Base-by-base conservation (phyloP, 2,797 vertebrate species). In the Spinus olivaceus region DNA sequence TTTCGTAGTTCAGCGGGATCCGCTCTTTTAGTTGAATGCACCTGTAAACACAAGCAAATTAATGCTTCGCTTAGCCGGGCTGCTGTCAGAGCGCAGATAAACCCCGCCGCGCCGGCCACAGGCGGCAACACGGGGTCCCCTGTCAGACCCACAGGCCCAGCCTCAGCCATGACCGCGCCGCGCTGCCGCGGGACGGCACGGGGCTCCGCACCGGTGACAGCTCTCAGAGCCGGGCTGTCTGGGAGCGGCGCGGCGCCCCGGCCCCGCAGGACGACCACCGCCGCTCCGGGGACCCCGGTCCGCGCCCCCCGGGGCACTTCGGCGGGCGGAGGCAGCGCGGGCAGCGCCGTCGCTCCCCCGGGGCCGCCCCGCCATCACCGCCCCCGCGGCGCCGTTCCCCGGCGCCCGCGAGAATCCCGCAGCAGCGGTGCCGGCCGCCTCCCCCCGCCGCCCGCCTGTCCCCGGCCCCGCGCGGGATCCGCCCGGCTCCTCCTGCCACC, bases 1-100 rank as follows among this genome's bases (percentile, higher is more conserved):
- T 63, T 97, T 96, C 98, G 99, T 83, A 99, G 98, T 81, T 99
- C 98, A 93, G 97, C 97, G n/a, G 99, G 98, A 97, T 99, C 98
- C 28, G 98, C 99, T 98, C 99, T 98, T 98, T 98, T 99, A 81
- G 98, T 99, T 50, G 97, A 97, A 79, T 99, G 99, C 96, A 99
- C 98, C 99, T 99, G 95, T 64, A 76, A 98, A 96, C 18, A 86
- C 24, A 73, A 32, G 25, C 10, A 56, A 56, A 94, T 97, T 85
- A 97, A 89, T 78, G 51, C 56, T 88, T 90, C 47, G 90, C 91
- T 41, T 33, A 86, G 27, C 11, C 12, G 17, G 18, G 63, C 60
- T 42, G 24, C 50, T 9, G 77, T 30, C 28, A 21, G 33, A 5
- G 15, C 1, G 21, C 6, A 53, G 65, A 50, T 20, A 35, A 47